Evolutionary conservation across 2,113 vertebrate genomes (phyloP).

Genomic region (Pedionomus torquatus): DNA sequence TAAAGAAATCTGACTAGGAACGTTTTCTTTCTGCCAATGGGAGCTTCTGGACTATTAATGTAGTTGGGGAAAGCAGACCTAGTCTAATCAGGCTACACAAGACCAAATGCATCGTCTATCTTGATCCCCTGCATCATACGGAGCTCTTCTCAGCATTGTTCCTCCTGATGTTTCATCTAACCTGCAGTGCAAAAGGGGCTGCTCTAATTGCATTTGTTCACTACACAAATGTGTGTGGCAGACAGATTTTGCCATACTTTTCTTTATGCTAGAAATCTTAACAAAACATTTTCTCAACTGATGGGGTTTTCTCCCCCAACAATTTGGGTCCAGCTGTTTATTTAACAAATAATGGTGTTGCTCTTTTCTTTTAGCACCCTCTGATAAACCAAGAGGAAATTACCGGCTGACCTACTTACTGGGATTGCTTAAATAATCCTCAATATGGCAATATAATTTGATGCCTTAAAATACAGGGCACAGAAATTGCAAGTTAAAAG

Average conservation of each 20-base stretch:
- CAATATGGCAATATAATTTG: conserved; percentile 50
- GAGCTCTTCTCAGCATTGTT: not conserved
- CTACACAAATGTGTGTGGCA: not conserved
- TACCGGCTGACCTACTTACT: conserved; percentile 66
- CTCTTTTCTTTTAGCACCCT: conserved; percentile 37
- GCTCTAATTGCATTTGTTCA: not conserved
- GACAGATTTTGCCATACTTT: not conserved
- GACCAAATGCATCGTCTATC: not conserved
- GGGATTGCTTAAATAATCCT: conserved; percentile 66
- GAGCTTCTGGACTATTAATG: not conserved
- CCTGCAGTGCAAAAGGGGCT: not conserved
- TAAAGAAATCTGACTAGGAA: not conserved
- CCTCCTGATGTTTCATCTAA: not conserved
- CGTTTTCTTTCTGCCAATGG: not conserved
- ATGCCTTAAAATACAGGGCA: conserved; percentile 46
- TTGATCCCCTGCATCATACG: not conserved
- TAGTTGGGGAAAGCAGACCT: not conserved
- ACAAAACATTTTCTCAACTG: not conserved
- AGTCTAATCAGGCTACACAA: not conserved
- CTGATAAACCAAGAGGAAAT: conserved; percentile 56
- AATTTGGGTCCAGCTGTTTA: conserved; percentile 14
- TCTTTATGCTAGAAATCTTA: not conserved
- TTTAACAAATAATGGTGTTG: conserved; percentile 24
- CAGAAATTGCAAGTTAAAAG: conserved; percentile 33
- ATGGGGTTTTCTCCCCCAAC: not conserved